Evolutionary conservation across 92 coral and sea anemone genomes (phyloP).

Genomic region (Blastomussa wellsi): DNA sequence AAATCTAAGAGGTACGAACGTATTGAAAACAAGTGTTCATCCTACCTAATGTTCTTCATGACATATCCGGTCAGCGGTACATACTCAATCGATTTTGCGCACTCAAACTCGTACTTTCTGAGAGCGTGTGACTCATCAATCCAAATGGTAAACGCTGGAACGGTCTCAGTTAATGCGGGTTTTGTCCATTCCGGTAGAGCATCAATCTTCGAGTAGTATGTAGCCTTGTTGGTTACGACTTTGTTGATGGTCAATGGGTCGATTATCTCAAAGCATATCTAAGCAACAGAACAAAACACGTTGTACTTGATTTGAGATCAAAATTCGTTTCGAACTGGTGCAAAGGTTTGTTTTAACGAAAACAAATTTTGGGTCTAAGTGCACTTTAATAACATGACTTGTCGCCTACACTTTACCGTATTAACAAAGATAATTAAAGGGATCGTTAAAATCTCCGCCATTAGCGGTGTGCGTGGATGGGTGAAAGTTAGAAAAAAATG

Average conservation of each 20-base stretch:
- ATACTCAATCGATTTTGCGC: slow-evolving; percentile 71
- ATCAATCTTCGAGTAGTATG: slow-evolving; percentile 62
- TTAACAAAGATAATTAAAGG: no score
- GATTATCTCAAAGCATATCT: slow-evolving; percentile 90
- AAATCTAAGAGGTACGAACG: background rate
- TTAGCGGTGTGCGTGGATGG: no score
- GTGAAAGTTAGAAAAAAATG: no score
- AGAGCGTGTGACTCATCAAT: slow-evolving; percentile 65
- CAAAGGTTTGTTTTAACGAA: no score
- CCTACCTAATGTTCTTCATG: slow-evolving; percentile 73
- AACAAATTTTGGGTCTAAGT: no score
- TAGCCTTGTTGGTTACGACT: slow-evolving; percentile 83
- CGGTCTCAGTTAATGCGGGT: slow-evolving; percentile 73
- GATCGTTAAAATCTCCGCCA: no score
- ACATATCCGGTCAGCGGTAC: slow-evolving; percentile 68
- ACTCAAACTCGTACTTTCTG: slow-evolving; percentile 84
- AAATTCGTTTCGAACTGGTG: no score
- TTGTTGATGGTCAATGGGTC: slow-evolving; percentile 75
- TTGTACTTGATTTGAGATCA: background rate
- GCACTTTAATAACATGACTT: no score
- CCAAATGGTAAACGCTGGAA: slow-evolving; percentile 84
- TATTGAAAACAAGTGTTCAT: background rate
- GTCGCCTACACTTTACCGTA: no score
- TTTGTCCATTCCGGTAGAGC: slow-evolving; percentile 75
- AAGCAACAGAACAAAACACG: background rate